Evolutionary conservation across 2,113 vertebrate species (phyloP), one percentile per base, ranked within the genome.

Genomic region (Antennarius striatus): DNA sequence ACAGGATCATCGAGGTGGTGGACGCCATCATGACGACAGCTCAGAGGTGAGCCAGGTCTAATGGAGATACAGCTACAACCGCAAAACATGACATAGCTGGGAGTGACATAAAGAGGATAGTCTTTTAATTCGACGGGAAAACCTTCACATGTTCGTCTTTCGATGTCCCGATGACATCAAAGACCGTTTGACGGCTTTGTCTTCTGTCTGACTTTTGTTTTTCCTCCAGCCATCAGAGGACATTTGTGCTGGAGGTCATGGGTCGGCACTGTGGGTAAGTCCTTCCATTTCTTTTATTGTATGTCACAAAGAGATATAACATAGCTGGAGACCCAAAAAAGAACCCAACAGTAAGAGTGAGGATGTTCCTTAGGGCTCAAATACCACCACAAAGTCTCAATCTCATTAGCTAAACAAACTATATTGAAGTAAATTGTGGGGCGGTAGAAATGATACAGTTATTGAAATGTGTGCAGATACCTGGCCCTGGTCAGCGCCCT

Each of bases 1-100:
- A 99, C 73, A 92, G 98, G 30, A 99, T 99, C 86, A 98, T 99
- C 32, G 97, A 99, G 84, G 98, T 99, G 52, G 92, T 99, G 56
- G 98, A 99, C 56, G 97, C 98, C 74, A 99, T 99, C 91, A 98
- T 96, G 95, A 99, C 98, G 39, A 99, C 98, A 0, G 98, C 98
- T 63, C 97, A 97, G 90, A 99, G 98, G 98, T 98, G 78, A 72
- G 14, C 40, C 11, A 2, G 48, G 4, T 14, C 22, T 2, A 11
- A 11, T 40, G 1, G 10, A 7, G 5, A 40, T 1, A 7, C 6
- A 40, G 1, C 6, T 2, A 43, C 10, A 12, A 22, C 39, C 22
- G 22, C 22, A 22, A 22, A 22, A 22, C 22, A 22, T 2, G 32
- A 36, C 32, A 7, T 7, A 36, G 32, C 32, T 7, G 32, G 32